Evolutionary conservation across 2,113 vertebrate species (phyloP), one percentile per base, ranked within the genome.

Genomic region (Cyphomyrus discorhynchus): DNA sequence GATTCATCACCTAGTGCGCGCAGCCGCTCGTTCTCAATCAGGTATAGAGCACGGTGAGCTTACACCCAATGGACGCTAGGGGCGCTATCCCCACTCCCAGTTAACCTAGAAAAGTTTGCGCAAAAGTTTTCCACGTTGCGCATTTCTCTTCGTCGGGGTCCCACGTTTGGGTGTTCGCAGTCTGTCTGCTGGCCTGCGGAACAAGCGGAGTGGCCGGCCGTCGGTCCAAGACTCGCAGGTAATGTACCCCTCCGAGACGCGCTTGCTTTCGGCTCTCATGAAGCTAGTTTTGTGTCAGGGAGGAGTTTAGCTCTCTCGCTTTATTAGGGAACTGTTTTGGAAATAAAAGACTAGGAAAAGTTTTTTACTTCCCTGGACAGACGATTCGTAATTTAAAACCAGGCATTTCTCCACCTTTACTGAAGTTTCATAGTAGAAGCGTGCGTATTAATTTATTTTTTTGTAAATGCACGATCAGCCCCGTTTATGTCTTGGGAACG

Each of bases 81-180:
- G 85, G 85, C 50, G 85, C 47, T 35, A 35, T 56, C n/a, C 15
- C 85, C 39, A 50, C 31, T 47, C 50, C 21, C 39, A 15, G 27
- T 35, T 53, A 53, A 53, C 85, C 85, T 50, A 87, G 50, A 87
- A 87, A 87, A 87, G 49, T 87, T 84, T 35, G 47, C 49, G 49
- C 6, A 53, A 56, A 70, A 87, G 85, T 87, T 87, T 84, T 86
- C 83, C 83, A 53, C 85, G 85, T 52, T 31, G 27, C 15, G 85
- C 50, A 1, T 84, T 47, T 84, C 82, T 84, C 82, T 47, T 53
- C 50, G 49, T 10, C 85, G 24, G 49, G n/a, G 85, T 19, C 2
- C 85, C 45, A 47, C 1, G 8, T 42, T 3, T 42, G 39, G 42
- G 82, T 84, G 82, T n/a, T 47, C 19, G 21, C 39, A 47, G 82